Evolutionary conservation across 2,888 invertebrate species (phyloP).

Genomic region (Rhagonycha lutea): DNA sequence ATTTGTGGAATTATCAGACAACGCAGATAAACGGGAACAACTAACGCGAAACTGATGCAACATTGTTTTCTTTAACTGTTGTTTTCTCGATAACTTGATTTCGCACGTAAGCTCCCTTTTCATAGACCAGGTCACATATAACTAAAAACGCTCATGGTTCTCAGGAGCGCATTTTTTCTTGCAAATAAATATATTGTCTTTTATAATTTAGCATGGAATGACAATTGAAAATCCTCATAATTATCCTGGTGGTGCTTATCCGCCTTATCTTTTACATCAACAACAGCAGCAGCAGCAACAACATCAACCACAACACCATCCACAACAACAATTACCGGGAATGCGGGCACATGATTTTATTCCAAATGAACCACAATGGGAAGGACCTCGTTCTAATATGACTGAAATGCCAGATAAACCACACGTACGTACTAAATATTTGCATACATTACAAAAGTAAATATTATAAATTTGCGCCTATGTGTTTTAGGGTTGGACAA

Average conservation of each 20-base stretch:
- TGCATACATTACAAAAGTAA: not conserved
- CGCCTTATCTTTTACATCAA: conserved; percentile 27
- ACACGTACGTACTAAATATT: conserved; percentile 45
- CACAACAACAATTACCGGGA: conserved; percentile 38
- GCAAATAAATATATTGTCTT: not conserved
- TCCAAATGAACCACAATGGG: conserved; percentile 46
- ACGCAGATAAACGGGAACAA: no score
- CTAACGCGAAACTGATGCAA: no score
- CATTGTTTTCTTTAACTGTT: no score
- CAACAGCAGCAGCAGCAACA: not conserved
- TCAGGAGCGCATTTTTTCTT: not conserved
- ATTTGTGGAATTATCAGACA: no score
- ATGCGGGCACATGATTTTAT: conserved; percentile 45
- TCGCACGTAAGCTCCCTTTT: no score
- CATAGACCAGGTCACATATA: no score
- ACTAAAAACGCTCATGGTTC: not conserved
- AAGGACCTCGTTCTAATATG: conserved; percentile 43
- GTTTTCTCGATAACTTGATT: no score
- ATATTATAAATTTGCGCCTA: not conserved
- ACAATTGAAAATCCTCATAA: conserved; percentile 45
- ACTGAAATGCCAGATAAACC: conserved; percentile 52
- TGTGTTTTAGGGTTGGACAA: conserved; percentile 58
- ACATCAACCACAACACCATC: conserved; percentile 23
- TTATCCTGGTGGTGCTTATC: conserved; percentile 46
- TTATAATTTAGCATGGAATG: conserved; percentile 41